phyloP scores from a whole-genome alignment of 2,797 vertebrate genomes.

The Enteromius afrohamiltoni region DNA sequence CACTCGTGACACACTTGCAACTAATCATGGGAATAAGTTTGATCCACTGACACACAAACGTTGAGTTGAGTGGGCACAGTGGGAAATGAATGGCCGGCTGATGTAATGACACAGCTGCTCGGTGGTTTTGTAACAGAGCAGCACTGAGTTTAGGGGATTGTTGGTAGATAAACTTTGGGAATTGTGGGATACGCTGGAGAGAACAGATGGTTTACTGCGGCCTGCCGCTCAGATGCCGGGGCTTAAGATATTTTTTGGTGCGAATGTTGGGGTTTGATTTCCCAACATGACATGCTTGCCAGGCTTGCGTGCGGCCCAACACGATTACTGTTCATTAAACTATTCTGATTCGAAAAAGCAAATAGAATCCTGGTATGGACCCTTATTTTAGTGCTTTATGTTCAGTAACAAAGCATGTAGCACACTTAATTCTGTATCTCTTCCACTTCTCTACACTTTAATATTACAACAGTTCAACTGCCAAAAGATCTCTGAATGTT shows the following conservation, averaged over 20 bases:
- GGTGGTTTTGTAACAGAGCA: slow-evolving; percentile 36
- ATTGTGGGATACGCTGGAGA: slow-evolving; percentile 45
- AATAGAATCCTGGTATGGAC: background rate
- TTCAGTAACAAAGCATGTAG: background rate
- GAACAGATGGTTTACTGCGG: slow-evolving; percentile 47
- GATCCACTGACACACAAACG: slow-evolving; percentile 42
- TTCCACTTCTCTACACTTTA: background rate
- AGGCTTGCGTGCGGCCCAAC: background rate
- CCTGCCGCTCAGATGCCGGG: slow-evolving; percentile 27
- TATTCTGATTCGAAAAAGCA: background rate
- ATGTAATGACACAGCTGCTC: slow-evolving; percentile 47
- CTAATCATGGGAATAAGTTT: slow-evolving; percentile 41
- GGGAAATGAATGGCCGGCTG: slow-evolving; percentile 40
- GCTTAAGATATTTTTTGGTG: slow-evolving; percentile 46
- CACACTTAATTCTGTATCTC: slow-evolving; percentile 12
- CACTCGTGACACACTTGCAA: slow-evolving; percentile 29
- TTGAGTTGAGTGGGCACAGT: slow-evolving; percentile 32
- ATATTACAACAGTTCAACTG: background rate
- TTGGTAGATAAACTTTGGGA: slow-evolving; percentile 52
- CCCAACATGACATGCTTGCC: slow-evolving; percentile 14
- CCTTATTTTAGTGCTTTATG: background rate
- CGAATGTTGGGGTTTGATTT: slow-evolving; percentile 33
- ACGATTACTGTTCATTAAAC: background rate
- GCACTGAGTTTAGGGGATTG: slow-evolving; percentile 43
- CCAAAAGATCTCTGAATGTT: slow-evolving; percentile 6